Percentiles rank a stretch among this genome's conserved stretches.
These are phyloP conservation scores for Apostichopus parvimensis DNA, from an alignment of 35 echinoderm and acorn worm species.

Conservation along the genomic window DNA sequence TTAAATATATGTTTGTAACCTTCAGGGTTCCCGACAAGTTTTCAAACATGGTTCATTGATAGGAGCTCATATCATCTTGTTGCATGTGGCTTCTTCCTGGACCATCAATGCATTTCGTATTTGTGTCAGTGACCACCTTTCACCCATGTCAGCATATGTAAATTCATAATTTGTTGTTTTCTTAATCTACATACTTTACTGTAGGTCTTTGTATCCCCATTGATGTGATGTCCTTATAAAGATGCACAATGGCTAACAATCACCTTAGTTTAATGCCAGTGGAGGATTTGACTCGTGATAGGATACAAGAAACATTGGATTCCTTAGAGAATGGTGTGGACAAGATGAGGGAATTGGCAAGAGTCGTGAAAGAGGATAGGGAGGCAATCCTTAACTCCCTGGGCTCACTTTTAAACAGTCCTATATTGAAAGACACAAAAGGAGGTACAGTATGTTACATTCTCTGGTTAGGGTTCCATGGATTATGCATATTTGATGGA, in stretches of 20 bases:
- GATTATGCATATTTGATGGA: too few relatives aligned
- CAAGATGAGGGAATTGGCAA: slow-evolving; percentile 72
- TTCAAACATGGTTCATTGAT: too few relatives aligned
- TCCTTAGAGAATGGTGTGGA: slow-evolving; percentile 75
- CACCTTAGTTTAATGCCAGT: slow-evolving; percentile 13
- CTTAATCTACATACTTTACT: too few relatives aligned
- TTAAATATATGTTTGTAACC: too few relatives aligned
- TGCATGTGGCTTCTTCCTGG: too few relatives aligned
- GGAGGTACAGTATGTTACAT: slow-evolving; percentile 41
- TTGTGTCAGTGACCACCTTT: too few relatives aligned
- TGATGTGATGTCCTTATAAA: neutral
- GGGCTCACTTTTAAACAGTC: slow-evolving; percentile 66
- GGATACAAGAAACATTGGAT: slow-evolving; percentile 68
- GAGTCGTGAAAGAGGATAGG: slow-evolving; percentile 60
- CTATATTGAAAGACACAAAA: slow-evolving; percentile 55
- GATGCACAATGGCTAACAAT: neutral
- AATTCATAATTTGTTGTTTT: too few relatives aligned
- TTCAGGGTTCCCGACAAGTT: too few relatives aligned
- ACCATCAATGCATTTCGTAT: too few relatives aligned
- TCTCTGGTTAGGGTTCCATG: too few relatives aligned
- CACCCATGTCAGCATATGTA: too few relatives aligned
- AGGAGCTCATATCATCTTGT: too few relatives aligned
- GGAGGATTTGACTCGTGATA: slow-evolving; percentile 40
- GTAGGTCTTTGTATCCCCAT: neutral
- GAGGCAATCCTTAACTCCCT: slow-evolving; percentile 58